Conservation (phyloP, 1,140 invertebrate species). For the Magallana ariakensis region DNA sequence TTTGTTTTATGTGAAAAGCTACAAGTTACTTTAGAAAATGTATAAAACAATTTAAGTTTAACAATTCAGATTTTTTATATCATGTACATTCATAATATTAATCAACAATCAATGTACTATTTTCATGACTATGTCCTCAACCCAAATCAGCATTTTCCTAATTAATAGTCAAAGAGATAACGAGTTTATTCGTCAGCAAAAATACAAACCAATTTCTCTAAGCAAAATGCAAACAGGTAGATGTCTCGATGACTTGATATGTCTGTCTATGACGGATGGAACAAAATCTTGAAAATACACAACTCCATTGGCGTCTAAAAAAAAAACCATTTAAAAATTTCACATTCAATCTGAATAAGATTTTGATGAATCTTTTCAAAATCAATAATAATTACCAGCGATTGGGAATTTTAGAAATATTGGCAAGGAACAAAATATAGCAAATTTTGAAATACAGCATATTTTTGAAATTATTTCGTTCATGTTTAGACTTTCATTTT, state of each 20-base stretch:
- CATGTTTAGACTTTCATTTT: constrained; percentile 4
- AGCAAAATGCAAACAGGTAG: constrained; percentile 43
- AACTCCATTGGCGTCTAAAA: not conserved
- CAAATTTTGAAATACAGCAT: not conserved
- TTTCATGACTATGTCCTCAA: no score
- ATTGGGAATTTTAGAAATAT: not conserved
- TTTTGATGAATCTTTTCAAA: no score
- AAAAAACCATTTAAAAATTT: not conserved
- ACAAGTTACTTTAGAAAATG: no score
- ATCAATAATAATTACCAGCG: not conserved
- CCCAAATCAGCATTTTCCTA: no score
- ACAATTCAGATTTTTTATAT: no score
- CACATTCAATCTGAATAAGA: no score
- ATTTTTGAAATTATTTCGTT: not conserved
- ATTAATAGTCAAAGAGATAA: no score
- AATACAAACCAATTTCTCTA: constrained; percentile 35
- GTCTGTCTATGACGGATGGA: constrained; percentile 43
- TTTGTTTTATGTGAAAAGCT: no score
- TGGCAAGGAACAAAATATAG: not conserved
- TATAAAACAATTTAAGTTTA: no score
- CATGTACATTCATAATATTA: no score
- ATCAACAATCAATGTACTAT: no score
- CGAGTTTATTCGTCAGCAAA: not conserved
- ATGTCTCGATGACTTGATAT: constrained; percentile 41
- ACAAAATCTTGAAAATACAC: constrained; percentile 45